Evolutionary conservation across 2,113 vertebrate genomes (phyloP).

Genomic region (Edolisoma coerulescens): DNA sequence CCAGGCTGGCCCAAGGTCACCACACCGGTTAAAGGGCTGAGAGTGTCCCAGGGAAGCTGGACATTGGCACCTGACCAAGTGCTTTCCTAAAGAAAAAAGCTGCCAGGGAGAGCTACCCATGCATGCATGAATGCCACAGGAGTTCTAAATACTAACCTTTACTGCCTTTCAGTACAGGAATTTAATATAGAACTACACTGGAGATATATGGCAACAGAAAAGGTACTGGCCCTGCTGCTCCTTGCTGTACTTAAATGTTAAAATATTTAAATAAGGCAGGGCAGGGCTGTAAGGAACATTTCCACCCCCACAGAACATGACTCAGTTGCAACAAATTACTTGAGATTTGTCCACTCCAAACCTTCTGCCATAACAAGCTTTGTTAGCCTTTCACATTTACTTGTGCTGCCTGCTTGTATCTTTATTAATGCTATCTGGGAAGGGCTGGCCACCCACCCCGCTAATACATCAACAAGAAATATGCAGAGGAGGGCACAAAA

Average conservation of each 20-base stretch:
- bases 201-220: neutral
- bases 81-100: neutral
- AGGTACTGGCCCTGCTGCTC: neutral
- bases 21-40: fast-evolving
- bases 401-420: neutral
- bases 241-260: neutral
- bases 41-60: neutral
- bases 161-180: neutral
- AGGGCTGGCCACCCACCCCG: neutral
- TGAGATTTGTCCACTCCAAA: neutral
- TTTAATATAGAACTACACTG: neutral
- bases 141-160: neutral
- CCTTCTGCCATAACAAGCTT: neutral
- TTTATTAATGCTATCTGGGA: neutral
- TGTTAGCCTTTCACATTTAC: neutral
- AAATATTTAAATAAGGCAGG: neutral
- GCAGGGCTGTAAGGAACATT: neutral
- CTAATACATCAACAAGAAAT: neutral
- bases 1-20: neutral
- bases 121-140: neutral
- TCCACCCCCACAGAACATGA: neutral
- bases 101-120: neutral
- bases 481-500: neutral
- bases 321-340: neutral
- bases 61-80: neutral